These are phyloP conservation scores for Oithona nana DNA, from an alignment of 2,888 invertebrate genomes.

Conservation along the genomic window DNA sequence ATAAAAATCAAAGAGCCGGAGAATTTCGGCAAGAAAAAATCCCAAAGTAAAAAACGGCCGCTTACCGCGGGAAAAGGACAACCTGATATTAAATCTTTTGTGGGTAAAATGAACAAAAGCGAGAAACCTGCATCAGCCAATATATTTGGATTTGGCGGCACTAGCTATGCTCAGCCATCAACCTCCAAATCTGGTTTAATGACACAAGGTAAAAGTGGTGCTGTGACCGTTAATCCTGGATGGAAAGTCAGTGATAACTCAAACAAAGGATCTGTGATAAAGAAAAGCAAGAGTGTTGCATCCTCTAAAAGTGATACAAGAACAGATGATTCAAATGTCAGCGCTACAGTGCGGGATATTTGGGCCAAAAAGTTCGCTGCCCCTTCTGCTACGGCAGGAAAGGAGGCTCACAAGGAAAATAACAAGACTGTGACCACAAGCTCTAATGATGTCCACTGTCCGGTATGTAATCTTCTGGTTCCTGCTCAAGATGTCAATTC, in stretches of 20 bases:
- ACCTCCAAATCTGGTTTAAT: slow-evolving; percentile 25
- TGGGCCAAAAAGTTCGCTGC: slow-evolving; percentile 1
- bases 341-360: not conserved
- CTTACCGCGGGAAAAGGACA: not conserved
- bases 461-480: slow-evolving; percentile 31
- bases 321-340: not conserved
- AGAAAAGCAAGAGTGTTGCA: not conserved
- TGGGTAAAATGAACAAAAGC: not conserved
- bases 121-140: slow-evolving; percentile 21
- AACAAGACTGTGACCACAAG: not conserved
- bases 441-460: slow-evolving; percentile 27
- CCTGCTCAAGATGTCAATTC: slow-evolving; percentile 27
- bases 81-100: slow-evolving; percentile 16
- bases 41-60: slow-evolving; percentile 14
- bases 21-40: slow-evolving; percentile 29
- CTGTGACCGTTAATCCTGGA: not conserved
- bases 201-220: not conserved
- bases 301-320: not conserved
- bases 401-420: not conserved
- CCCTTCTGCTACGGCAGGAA: not conserved
- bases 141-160: slow-evolving; percentile 20
- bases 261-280: not conserved
- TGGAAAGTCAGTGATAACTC: not conserved
- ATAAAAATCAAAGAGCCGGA: slow-evolving; percentile 64
- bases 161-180: slow-evolving; percentile 16